Base-by-base conservation (phyloP, 1,140 invertebrate genomes). In the Cecropterus lyciades region DNA sequence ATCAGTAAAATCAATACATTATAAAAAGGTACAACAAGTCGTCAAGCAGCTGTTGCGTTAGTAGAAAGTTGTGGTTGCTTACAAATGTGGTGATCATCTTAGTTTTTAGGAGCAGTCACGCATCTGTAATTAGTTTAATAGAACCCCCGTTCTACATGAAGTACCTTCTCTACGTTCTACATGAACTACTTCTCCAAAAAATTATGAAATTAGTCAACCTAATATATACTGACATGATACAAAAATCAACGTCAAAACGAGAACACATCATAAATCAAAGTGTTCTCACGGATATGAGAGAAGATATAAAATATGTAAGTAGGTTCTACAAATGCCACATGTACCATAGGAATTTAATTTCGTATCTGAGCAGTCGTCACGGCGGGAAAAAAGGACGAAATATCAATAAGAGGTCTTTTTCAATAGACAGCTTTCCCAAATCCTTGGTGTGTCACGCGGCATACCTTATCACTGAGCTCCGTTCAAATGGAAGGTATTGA, bases 271-370 rank as follows among this genome's bases (percentile, higher is more conserved):
- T 15, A 53, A 16, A 53, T 16, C 10, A 37, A 11, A 11, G 33
- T 37, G 5, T 24, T 24, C 5, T 5, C 20, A 24, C 20, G 20
- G 7, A 30, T 30, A 30, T 8, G 7, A 30, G 3, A 30, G 7
- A 8, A 6, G 7, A 6, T 30, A 30, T 30, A 30, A 30, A 1
- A 33, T 7, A 33, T 33, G 11, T 37, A 37, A 37, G 33, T 37
- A 10, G 33, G 10, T 53, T 11, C 15, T 8, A 17, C 30, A 53
- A 37, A 16, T 53, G 30, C 48, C 27, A 33, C 11, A 51, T n/a
- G 48, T 9, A 33, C 11, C 49, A 14, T 10, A 30, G 49, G 51
- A 53, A 53, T 53, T 53, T 53, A 40, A 53, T 53, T 37, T 53
- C 51, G 51, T 8, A 53, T 53, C 11, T 27, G 16, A 24, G 24